Evolutionary conservation across 1,140 invertebrate genomes (phyloP).

Genomic region (Campoletis sonorensis): DNA sequence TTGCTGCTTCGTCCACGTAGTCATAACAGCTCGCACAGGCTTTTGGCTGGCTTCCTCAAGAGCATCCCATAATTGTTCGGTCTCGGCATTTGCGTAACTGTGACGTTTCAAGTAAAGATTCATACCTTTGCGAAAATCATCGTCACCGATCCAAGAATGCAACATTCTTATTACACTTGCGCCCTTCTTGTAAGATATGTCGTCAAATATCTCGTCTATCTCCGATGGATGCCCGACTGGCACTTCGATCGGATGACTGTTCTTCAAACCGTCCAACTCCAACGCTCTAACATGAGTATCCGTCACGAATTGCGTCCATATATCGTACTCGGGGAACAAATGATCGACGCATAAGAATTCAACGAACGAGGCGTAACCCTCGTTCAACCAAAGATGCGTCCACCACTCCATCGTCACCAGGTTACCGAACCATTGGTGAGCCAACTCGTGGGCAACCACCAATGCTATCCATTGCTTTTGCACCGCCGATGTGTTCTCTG

Average conservation of each 20-base stretch:
- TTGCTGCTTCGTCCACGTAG: conserved; percentile 95
- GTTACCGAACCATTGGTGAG: conserved; percentile 94
- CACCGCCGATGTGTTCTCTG: conserved; percentile 88
- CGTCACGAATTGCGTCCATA: conserved; percentile 95
- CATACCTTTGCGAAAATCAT: conserved; percentile 97
- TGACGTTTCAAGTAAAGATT: conserved; percentile 93
- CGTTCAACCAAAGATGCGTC: conserved; percentile 93
- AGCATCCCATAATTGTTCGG: conserved; percentile 95
- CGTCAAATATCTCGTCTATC: conserved; percentile 97
- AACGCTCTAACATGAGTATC: conserved; percentile 89
- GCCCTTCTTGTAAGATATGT: conserved; percentile 96
- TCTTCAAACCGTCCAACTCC: conserved; percentile 92
- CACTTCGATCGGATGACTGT: conserved; percentile 94
- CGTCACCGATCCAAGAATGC: conserved; percentile 95
- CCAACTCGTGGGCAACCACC: conserved; percentile 92
- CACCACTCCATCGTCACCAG: conserved; percentile 95
- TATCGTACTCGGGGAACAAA: conserved; percentile 94
- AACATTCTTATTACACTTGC: conserved; percentile 98
- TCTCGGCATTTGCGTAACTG: conserved; percentile 92
- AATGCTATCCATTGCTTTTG: conserved; percentile 92
- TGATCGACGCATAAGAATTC: conserved; percentile 92
- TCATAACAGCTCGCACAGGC: conserved; percentile 95
- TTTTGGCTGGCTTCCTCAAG: conserved; percentile 93
- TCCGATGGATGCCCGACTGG: conserved; percentile 92
- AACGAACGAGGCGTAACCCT: conserved; percentile 94